Base-by-base conservation (phyloP, 2,113 vertebrate species). In the Barbus barbus region DNA sequence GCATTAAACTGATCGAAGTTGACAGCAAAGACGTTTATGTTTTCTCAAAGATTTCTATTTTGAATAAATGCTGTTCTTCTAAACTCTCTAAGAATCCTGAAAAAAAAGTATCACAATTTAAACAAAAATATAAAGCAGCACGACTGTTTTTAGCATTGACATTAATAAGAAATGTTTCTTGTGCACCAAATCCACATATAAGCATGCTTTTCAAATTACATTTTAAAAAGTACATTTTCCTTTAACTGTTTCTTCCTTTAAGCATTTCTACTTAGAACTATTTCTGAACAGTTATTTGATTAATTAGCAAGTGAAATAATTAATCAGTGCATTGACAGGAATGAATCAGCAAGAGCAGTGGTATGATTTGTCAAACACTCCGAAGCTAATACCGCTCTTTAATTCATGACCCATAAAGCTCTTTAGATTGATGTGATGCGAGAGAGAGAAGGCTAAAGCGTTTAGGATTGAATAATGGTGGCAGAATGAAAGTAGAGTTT, bases 401-500 rank as follows among this genome's bases (percentile, higher is more conserved):
- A 81, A 81, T 65, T 63, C 24, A 65, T 24, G 31, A 72, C 13
- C 56, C 16, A 0, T 41, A 26, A 18, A 56, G 12, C 48, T 67
- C 67, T 82, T 48, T 78, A 56, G 36, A 78, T 44, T 72, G 22
- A 76, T 63, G 46, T 56, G 26, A 18, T 9, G 20, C 0, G 8
- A 22, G 11, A 78, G 11, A 78, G 46, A 38, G 20, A 56, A 78
- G 22, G 44, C 60, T 26, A 82, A 63, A 26, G 78, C 69, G 77
- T 53, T 82, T 28, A 18, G 31, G 48, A 82, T 63, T 88, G 74
- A 86, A 72, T 77, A 77, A 86, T 80, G 24, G 53, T n/a, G 33
- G 33, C 24, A 22, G 51, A 38, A 80, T 73, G 20, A 44, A 78
- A 76, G 65, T 51, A 28, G 26, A 53, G 69, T 67, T 11, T 6